phyloP scores from a whole-genome alignment of 2,888 invertebrate genomes.

The Pseudococcus jackbeardsleyi region DNA sequence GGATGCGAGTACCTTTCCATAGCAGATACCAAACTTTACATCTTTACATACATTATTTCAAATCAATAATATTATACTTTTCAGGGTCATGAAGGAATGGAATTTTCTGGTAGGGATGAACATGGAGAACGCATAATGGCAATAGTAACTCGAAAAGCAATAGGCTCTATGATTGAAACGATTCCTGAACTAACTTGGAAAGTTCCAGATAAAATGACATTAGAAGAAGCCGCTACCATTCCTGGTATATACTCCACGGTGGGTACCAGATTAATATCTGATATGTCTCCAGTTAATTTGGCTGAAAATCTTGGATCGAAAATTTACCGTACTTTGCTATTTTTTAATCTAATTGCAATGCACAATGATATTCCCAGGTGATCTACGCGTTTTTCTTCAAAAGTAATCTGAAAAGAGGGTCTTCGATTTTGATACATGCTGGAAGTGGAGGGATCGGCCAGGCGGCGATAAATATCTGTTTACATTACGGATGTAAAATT shows the following conservation, averaged over 20 bases:
- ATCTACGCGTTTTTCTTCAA: conserved; percentile 76
- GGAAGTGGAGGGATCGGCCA: conserved; percentile 82
- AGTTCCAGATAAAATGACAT: conserved; percentile 75
- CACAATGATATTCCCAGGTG: conserved; percentile 69
- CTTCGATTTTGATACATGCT: conserved; percentile 73
- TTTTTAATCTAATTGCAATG: no score
- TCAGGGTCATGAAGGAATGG: conserved; percentile 69
- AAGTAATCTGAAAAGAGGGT: conserved; percentile 72
- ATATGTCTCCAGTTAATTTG: no score
- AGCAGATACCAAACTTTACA: background rate
- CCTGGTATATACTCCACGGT: conserved; percentile 77
- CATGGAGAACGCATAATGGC: conserved; percentile 72
- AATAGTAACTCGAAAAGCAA: conserved; percentile 67
- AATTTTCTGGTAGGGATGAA: conserved; percentile 72
- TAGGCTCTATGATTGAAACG: conserved; percentile 73
- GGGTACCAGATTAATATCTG: no score
- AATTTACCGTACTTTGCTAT: no score
- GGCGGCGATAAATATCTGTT: conserved; percentile 82
- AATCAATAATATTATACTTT: no score
- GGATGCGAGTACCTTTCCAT: background rate
- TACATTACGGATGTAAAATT: conserved; percentile 77
- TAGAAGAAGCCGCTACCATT: conserved; percentile 78
- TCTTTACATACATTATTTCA: no score
- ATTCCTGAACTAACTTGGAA: conserved; percentile 73
- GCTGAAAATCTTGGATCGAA: no score